phyloP scores from a whole-genome alignment of 2,888 invertebrate species.

The Yponomeuta sedellus region DNA sequence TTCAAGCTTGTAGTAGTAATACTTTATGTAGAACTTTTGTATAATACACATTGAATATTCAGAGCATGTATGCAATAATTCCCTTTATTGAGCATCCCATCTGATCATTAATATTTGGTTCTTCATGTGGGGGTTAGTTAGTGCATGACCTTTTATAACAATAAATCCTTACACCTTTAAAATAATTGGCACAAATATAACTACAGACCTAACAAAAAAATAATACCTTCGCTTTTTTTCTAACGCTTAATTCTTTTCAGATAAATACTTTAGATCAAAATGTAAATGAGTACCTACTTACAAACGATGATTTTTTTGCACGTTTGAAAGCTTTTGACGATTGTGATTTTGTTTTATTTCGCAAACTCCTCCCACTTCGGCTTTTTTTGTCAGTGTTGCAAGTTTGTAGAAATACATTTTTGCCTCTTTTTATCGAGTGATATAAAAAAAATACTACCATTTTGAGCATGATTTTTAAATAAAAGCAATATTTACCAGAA shows the following conservation, averaged over 20 bases:
- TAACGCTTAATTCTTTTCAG: not conserved
- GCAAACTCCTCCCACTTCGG: slow-evolving; percentile 24
- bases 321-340: slow-evolving; percentile 77
- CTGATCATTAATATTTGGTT: not conserved
- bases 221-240: not conserved
- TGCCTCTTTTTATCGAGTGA: not conserved
- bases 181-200: not conserved
- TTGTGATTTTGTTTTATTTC: slow-evolving; percentile 75
- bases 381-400: slow-evolving; percentile 38
- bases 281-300: slow-evolving; percentile 5
- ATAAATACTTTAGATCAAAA: not conserved
- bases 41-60: slow-evolving; percentile 19
- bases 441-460: not conserved
- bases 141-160: not conserved
- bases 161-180: not conserved
- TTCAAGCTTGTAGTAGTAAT: slow-evolving; percentile 40
- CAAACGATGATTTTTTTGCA: slow-evolving; percentile 36
- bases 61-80: slow-evolving; percentile 69
- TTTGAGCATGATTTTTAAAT: slow-evolving; percentile 9
- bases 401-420: slow-evolving; percentile 24
- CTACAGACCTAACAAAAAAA: too few relatives aligned
- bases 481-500: not conserved
- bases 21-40: not conserved
- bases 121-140: not conserved
- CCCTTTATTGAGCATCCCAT: slow-evolving; percentile 11